Percentiles rank a stretch among this genome's conserved stretches.
Evolutionary conservation across 2,888 invertebrate species (phyloP).

Genomic region (Blastobasis adustella): DNA sequence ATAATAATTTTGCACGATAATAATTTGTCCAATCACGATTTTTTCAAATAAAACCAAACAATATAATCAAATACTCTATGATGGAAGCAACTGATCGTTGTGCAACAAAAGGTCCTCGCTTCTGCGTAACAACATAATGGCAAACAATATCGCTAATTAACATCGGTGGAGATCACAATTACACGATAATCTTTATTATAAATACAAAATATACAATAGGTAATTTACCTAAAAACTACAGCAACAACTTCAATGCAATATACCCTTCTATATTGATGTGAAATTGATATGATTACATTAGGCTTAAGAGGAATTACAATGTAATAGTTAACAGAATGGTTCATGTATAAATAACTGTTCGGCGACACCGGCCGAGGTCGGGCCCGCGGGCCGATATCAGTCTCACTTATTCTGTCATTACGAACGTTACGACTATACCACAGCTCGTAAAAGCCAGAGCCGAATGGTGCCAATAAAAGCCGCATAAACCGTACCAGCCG

Average conservation of each 20-base stretch:
- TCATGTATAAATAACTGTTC: constrained; percentile 36
- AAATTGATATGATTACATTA: constrained; percentile 62
- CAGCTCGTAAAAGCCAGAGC: constrained; percentile 45
- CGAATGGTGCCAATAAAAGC: constrained; percentile 30
- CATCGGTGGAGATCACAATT: constrained; percentile 75
- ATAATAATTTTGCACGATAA: constrained; percentile 45
- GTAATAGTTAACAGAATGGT: constrained; percentile 63
- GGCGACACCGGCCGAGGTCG: neutral
- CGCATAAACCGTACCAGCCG: constrained; percentile 27
- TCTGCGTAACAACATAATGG: constrained; percentile 66
- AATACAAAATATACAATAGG: constrained; percentile 71
- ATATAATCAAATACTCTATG: constrained; percentile 50
- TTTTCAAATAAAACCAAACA: constrained; percentile 40
- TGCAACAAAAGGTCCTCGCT: constrained; percentile 48
- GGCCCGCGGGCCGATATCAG: constrained; percentile 44
- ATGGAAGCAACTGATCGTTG: constrained; percentile 66
- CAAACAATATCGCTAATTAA: constrained; percentile 71
- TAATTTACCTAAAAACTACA: constrained; percentile 59
- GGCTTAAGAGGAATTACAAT: constrained; percentile 51
- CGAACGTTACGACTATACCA: constrained; percentile 60
- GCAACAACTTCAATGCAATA: constrained; percentile 69
- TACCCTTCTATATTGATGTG: constrained; percentile 65
- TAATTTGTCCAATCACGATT: constrained; percentile 49
- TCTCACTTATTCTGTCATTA: constrained; percentile 73
- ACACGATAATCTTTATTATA: constrained; percentile 68